Evolutionary conservation across 2,797 vertebrate genomes (phyloP).

Genomic region (Synaphobranchus kaupii): DNA sequence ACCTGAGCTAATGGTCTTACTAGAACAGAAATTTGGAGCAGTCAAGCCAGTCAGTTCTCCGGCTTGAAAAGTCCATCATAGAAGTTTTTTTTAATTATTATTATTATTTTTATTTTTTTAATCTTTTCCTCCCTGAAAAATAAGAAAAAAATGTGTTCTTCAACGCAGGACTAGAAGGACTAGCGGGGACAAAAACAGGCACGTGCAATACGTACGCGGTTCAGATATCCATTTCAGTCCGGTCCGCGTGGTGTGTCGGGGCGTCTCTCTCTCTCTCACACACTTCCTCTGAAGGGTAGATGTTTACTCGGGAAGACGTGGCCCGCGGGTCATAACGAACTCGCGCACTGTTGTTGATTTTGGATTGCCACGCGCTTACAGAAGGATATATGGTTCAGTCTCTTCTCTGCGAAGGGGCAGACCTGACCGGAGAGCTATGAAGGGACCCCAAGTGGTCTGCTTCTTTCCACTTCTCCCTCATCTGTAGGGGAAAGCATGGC

Average conservation of each 20-base stretch:
- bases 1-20: neutral
- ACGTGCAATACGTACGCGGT: constrained; percentile 34
- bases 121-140: neutral
- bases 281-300: neutral
- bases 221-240: constrained; percentile 39
- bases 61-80: neutral
- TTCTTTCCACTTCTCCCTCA: neutral
- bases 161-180: too few relatives aligned
- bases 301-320: constrained; percentile 1
- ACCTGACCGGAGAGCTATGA: neutral
- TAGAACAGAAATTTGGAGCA: neutral
- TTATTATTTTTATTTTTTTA: too few relatives aligned
- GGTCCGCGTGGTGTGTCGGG: constrained; percentile 28
- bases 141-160: too few relatives aligned
- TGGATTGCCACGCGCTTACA: neutral
- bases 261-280: neutral
- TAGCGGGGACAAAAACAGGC: neutral
- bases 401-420: neutral
- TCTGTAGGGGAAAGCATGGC: too few relatives aligned
- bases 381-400: constrained; percentile 26
- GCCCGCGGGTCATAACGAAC: constrained; percentile 14
- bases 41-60: neutral
- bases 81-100: neutral
- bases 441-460: neutral
- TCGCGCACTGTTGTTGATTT: constrained; percentile 28